A percentile compares a stretch with the other conserved stretches of the same genome.
These are phyloP conservation scores for Rhynchomys soricoides DNA, from an alignment of 2,113 vertebrate genomes.

Conservation along the genomic window DNA sequence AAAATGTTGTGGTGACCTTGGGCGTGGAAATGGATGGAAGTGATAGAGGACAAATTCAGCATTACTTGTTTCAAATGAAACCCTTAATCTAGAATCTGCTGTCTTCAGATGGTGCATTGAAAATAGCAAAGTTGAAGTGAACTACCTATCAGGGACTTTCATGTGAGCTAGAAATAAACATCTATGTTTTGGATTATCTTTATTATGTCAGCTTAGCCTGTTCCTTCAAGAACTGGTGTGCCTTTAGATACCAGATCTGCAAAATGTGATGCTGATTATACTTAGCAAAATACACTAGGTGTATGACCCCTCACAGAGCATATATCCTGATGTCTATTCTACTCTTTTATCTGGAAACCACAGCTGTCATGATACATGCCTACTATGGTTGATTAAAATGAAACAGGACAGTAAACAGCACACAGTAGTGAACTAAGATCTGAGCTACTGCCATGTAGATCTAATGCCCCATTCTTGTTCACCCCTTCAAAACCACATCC, in stretches of 20 bases:
- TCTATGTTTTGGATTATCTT: neutral
- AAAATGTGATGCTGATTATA: neutral
- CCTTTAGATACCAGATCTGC: neutral
- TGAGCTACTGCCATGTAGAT: neutral
- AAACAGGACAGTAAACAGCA: neutral
- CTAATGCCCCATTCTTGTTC: neutral
- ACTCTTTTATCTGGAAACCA: neutral
- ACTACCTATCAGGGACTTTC: neutral
- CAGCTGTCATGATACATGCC: neutral
- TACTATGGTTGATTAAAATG: neutral
- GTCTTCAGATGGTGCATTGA: neutral
- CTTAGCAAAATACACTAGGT: neutral
- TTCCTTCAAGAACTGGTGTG: neutral
- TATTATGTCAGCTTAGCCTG: neutral
- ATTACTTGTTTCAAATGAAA: neutral
- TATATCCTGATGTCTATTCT: neutral
- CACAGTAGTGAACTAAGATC: neutral
- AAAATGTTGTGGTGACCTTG: neutral
- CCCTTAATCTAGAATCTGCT: neutral
- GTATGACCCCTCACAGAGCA: neutral
- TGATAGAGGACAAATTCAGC: neutral
- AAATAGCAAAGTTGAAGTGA: neutral
- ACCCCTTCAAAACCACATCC: neutral
- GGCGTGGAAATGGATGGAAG: neutral
- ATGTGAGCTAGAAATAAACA: constrained; percentile 2